Conservation (phyloP, 2,888 invertebrate genomes). For the Steinernema hermaphroditum region DNA sequence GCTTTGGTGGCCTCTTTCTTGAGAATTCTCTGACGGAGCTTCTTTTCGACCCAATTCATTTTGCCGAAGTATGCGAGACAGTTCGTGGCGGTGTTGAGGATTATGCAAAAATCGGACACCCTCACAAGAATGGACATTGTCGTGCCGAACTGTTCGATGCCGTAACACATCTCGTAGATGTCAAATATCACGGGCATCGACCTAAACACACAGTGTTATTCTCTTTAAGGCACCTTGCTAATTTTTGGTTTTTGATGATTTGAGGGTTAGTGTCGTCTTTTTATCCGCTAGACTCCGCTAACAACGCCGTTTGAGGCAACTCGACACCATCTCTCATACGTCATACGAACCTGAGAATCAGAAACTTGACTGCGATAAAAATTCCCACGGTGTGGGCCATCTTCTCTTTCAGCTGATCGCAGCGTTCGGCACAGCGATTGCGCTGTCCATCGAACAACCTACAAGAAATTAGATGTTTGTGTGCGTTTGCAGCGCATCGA, state of each 20-base stretch:
- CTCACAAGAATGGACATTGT: conserved; percentile 58
- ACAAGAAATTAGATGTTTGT: conserved; percentile 34
- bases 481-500: neutral
- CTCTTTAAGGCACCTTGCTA: too few species aligned
- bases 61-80: conserved; percentile 63
- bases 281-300: neutral
- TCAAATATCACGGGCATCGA: conserved; percentile 65
- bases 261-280: too few species aligned
- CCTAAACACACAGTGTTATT: conserved; percentile 43
- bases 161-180: conserved; percentile 60
- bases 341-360: conserved; percentile 53
- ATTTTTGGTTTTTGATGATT: too few species aligned
- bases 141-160: conserved; percentile 62
- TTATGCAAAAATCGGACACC: conserved; percentile 62
- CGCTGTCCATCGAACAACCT: conserved; percentile 63
- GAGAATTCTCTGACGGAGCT: conserved; percentile 39
- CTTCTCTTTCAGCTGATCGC: conserved; percentile 60
- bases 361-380: conserved; percentile 63
- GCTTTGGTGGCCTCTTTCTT: conserved; percentile 34
- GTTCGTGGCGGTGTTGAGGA: conserved; percentile 64
- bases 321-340: neutral
- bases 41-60: conserved; percentile 44
- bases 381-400: conserved; percentile 62
- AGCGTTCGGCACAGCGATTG: conserved; percentile 54
- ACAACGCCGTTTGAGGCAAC: neutral